Conservation (phyloP, 2,113 vertebrate genomes). For the Podarcis raffonei region DNA sequence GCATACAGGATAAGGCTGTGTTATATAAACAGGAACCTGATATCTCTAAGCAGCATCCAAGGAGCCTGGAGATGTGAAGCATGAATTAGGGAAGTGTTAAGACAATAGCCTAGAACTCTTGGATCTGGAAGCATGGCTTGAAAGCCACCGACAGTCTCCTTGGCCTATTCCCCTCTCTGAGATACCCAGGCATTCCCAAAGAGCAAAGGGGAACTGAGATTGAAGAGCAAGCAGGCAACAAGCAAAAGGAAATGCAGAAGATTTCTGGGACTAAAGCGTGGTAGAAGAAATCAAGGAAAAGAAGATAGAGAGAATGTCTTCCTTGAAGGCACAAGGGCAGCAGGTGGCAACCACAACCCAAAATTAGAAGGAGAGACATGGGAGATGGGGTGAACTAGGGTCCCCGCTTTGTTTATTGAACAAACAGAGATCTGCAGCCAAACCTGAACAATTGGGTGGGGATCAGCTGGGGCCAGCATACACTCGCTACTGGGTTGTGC, state of each 20-base stretch:
- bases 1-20: not conserved
- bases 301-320: not conserved
- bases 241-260: not conserved
- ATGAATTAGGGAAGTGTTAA: not conserved
- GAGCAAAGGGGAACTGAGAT: not conserved
- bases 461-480: too few species aligned
- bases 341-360: too few species aligned
- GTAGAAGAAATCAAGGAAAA: not conserved
- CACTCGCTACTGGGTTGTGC: too few species aligned
- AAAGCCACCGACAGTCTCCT: not conserved
- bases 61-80: not conserved
- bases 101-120: not conserved
- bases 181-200: too few species aligned
- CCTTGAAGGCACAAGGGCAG: not conserved
- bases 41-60: not conserved
- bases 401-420: too few species aligned
- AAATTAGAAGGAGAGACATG: too few species aligned
- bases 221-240: not conserved
- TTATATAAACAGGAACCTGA: conserved; percentile 21
- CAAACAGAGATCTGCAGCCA: too few species aligned
- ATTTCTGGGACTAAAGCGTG: not conserved
- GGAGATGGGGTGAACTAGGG: too few species aligned
- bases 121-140: too few species aligned
- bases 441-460: too few species aligned
- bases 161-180: not conserved